phyloP scores from a whole-genome alignment of 2,888 invertebrate genomes.

The Phania funesta region DNA sequence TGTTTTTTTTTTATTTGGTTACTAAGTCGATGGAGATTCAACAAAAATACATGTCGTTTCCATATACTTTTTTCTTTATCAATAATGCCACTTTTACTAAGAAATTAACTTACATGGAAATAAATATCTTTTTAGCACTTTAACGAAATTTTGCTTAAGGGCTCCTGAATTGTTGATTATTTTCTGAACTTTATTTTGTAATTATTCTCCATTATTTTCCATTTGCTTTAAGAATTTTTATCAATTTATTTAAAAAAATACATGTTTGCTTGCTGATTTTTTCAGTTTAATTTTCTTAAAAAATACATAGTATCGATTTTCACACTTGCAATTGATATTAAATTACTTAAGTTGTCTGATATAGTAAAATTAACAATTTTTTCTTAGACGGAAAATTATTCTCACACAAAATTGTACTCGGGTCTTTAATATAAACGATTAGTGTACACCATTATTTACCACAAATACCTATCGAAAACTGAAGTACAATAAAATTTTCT shows the following conservation, averaged over 20 bases:
- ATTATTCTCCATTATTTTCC: conserved; percentile 16
- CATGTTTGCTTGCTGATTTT: background rate
- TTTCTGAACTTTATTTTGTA: background rate
- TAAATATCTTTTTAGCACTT: conserved; percentile 9
- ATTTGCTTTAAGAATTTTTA: conserved; percentile 17
- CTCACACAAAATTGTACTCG: background rate
- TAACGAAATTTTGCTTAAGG: background rate
- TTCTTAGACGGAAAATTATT: conserved; percentile 3
- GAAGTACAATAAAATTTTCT: conserved; percentile 20
- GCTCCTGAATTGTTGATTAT: background rate
- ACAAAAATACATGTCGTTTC: background rate
- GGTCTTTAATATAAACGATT: background rate
- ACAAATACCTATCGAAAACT: conserved; percentile 48
- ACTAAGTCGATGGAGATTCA: conserved; percentile 6
- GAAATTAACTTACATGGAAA: background rate
- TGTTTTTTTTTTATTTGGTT: conserved; percentile 1
- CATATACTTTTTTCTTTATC: conserved; percentile 8
- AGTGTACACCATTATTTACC: conserved; percentile 11
- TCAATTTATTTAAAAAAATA: background rate
- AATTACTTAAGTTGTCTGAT: conserved; percentile 10
- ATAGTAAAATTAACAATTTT: conserved; percentile 5
- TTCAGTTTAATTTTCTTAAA: conserved; percentile 2
- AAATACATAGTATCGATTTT: conserved; percentile 42
- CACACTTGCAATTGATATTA: background rate
- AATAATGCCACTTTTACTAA: conserved; percentile 9